Percentiles rank a stretch among this genome's conserved stretches.
Conservation (phyloP, 2,113 vertebrate species). For the Atlantisia rogersi region DNA sequence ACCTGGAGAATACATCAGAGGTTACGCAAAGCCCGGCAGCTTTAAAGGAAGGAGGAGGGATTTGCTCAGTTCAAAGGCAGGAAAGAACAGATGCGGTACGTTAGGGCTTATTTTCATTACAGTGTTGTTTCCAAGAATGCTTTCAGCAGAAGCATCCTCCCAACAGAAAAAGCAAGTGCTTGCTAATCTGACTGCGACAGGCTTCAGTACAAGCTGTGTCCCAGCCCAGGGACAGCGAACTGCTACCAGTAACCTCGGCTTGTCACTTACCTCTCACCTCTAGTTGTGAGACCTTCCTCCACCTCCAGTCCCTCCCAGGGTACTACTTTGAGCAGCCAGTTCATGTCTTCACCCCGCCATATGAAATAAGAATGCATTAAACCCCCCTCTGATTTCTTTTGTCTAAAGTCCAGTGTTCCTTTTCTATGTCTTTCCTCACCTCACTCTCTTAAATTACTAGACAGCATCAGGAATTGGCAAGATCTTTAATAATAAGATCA, state of each 20-base stretch:
- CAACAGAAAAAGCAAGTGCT: background rate
- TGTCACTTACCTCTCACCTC: background rate
- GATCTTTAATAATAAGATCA: constrained; percentile 27
- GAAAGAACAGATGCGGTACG: constrained; percentile 19
- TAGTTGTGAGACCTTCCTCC: background rate
- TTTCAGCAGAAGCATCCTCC: constrained; percentile 38
- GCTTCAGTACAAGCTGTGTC: background rate
- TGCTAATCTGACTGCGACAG: background rate
- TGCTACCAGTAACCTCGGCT: background rate
- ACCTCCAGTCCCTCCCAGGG: background rate
- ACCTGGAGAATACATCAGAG: constrained; percentile 41
- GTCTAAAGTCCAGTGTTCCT: background rate
- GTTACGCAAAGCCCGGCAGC: background rate
- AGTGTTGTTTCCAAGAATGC: constrained; percentile 37
- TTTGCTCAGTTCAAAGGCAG: constrained; percentile 45
- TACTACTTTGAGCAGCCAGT: background rate
- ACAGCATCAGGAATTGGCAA: constrained; percentile 48
- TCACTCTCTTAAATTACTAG: constrained; percentile 37
- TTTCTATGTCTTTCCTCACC: background rate
- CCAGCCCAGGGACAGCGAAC: background rate
- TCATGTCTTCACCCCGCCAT: rapidly evolving
- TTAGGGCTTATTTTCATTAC: constrained; percentile 31
- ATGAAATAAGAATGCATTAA: background rate
- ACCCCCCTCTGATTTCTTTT: background rate
- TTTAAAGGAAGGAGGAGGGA: constrained; percentile 52